Base-by-base conservation (phyloP, 2,888 invertebrate genomes). In the Aproaerema taeniolella region DNA sequence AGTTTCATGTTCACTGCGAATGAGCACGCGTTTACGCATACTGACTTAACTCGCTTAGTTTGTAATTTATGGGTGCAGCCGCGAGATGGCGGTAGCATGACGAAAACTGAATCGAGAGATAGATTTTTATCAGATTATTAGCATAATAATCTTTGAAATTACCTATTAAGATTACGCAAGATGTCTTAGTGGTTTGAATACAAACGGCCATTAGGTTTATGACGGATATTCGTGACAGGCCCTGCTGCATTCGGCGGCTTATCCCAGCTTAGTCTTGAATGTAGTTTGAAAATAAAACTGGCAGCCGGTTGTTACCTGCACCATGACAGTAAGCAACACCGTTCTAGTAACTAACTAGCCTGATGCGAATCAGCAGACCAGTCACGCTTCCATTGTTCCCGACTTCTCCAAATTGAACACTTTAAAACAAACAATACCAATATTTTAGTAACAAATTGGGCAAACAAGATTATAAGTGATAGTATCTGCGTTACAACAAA, bases 371-470 rank as follows among this genome's bases (percentile, higher is more conserved):
- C 79, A 64, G 60, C 56, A 55, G 58, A 51, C 55, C 55, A 67
- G 75, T 78, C 79, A 80, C 78, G 80, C 68, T 70, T 68, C 71
- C 67, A 80, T 81, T 81, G 81, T 80, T 71, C 61, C 54, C 47
- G 59, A 53, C 59, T 55, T 54, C 54, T 67, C 71, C 52, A 76
- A 77, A 71, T 73, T 74, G 71, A 64, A 51, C 59, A 59, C 61
- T 63, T 53, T 63, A 59, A 26, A 51, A 56, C 66, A 62, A 63
- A 73, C 65, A 67, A 67, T 58, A 55, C 55, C 46, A 52, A 37
- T 14, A 37, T 39, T 43, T 33, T 36, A 26, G 36, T 39, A 20
- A 31, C 39, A 42, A 39, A 42, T 42, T 42, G 38, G 33, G 29
- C 15, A 32, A 36, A 36, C 33, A 35, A 40, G 31, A 40, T 34